phyloP scores from a whole-genome alignment of 2,888 invertebrate species.

The Campoplex nolae region DNA sequence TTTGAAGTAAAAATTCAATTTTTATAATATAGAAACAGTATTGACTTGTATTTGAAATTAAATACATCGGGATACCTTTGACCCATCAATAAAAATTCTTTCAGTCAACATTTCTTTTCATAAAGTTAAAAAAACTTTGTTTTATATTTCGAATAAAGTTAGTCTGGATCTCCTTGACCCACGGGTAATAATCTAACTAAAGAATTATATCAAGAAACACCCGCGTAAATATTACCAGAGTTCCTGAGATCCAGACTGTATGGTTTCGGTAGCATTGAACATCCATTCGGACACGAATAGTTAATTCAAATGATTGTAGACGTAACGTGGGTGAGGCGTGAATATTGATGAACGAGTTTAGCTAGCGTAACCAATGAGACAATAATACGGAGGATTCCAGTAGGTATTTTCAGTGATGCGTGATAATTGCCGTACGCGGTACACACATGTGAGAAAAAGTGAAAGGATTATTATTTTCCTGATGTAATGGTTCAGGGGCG shows the following conservation, averaged over 20 bases:
- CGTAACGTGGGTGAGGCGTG: slow-evolving; percentile 3
- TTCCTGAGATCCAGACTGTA: not conserved
- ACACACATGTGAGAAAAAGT: slow-evolving; percentile 15
- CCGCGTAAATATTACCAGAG: not conserved
- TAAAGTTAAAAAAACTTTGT: not conserved
- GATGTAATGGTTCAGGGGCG: slow-evolving; percentile 5
- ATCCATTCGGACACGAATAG: not conserved
- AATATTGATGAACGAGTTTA: slow-evolving; percentile 9
- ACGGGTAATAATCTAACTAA: not conserved
- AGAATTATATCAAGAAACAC: not conserved
- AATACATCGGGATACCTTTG: not conserved
- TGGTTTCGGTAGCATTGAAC: not conserved
- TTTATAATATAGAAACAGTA: not conserved
- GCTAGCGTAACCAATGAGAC: slow-evolving; percentile 5
- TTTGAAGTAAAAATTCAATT: too few species aligned
- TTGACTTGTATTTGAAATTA: not conserved
- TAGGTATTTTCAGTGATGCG: not conserved
- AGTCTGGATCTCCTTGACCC: not conserved
- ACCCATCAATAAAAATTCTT: not conserved
- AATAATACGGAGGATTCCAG: not conserved
- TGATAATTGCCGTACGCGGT: not conserved
- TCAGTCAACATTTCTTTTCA: not conserved
- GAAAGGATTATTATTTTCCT: slow-evolving; percentile 28
- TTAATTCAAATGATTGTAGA: not conserved
- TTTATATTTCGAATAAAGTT: not conserved